Conservation (phyloP, 2,888 invertebrate genomes). For the Crossocerus cetratus region DNA sequence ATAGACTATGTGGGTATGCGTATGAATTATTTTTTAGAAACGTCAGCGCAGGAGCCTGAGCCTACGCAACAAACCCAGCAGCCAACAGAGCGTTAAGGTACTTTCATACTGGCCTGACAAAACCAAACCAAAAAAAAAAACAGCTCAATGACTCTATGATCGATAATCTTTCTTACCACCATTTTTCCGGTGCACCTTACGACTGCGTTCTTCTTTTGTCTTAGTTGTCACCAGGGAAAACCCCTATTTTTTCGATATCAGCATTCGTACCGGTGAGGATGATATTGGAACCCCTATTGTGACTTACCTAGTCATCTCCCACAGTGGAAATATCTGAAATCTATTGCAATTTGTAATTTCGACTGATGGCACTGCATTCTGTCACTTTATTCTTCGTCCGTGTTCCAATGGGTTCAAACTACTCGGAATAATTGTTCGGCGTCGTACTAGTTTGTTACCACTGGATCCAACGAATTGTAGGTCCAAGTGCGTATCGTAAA, state of each 20-base stretch:
- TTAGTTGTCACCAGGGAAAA: constrained; percentile 51
- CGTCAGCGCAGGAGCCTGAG: constrained; percentile 79
- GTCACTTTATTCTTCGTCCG: too few relatives aligned
- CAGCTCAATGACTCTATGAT: constrained; percentile 48
- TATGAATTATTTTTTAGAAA: constrained; percentile 78
- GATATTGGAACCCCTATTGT: constrained; percentile 35
- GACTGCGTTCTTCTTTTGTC: constrained; percentile 51
- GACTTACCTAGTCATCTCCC: constrained; percentile 15
- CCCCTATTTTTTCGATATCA: constrained; percentile 47
- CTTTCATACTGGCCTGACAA: constrained; percentile 58
- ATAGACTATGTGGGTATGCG: constrained; percentile 60
- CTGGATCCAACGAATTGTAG: too few relatives aligned
- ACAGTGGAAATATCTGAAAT: background rate
- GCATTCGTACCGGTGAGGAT: constrained; percentile 50
- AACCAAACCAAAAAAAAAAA: constrained; percentile 49
- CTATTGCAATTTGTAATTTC: too few relatives aligned
- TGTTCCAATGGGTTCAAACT: too few relatives aligned
- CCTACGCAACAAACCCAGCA: constrained; percentile 79
- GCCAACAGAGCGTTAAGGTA: constrained; percentile 80
- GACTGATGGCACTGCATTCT: too few relatives aligned
- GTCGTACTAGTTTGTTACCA: too few relatives aligned
- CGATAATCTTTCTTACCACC: constrained; percentile 41
- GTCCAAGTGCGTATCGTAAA: too few relatives aligned
- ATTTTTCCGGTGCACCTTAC: constrained; percentile 55
- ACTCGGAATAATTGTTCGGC: too few relatives aligned